Evolutionary conservation across 1,140 invertebrate genomes (phyloP).

Genomic region (Lithobius niger): DNA sequence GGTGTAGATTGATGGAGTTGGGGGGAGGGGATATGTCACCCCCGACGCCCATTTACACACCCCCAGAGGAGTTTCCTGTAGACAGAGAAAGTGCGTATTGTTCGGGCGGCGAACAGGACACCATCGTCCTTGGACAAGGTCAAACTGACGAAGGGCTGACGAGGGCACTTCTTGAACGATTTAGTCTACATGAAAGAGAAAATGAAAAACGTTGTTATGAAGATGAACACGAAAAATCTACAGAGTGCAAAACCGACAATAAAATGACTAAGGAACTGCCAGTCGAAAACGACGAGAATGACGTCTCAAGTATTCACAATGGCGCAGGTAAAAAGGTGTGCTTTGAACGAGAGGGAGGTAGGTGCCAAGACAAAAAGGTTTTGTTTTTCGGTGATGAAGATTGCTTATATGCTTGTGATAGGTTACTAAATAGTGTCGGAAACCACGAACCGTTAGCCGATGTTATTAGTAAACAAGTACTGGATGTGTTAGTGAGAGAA

Average conservation of each 20-base stretch:
- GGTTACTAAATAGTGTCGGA: neutral
- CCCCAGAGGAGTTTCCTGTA: neutral
- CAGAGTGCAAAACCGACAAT: neutral
- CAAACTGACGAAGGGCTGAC: neutral
- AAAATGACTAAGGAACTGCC: neutral
- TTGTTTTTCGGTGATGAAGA: neutral
- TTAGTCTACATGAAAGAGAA: neutral
- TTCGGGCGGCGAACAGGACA: neutral
- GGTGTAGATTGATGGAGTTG: neutral
- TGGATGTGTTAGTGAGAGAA: neutral
- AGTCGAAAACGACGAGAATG: neutral
- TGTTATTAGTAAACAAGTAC: neutral
- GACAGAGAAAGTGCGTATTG: neutral
- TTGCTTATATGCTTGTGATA: neutral
- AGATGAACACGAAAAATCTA: neutral
- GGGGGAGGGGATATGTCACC: neutral
- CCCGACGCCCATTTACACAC: neutral
- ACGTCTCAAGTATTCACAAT: too few relatives aligned
- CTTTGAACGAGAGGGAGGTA: neutral
- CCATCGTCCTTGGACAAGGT: neutral
- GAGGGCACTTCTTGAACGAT: neutral
- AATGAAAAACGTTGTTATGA: neutral
- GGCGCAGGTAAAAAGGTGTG: too few relatives aligned
- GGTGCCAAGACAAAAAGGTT: neutral
- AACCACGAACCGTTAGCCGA: neutral